phyloP scores from a whole-genome alignment of 2,113 vertebrate species.

The Rhombomys opimus region DNA sequence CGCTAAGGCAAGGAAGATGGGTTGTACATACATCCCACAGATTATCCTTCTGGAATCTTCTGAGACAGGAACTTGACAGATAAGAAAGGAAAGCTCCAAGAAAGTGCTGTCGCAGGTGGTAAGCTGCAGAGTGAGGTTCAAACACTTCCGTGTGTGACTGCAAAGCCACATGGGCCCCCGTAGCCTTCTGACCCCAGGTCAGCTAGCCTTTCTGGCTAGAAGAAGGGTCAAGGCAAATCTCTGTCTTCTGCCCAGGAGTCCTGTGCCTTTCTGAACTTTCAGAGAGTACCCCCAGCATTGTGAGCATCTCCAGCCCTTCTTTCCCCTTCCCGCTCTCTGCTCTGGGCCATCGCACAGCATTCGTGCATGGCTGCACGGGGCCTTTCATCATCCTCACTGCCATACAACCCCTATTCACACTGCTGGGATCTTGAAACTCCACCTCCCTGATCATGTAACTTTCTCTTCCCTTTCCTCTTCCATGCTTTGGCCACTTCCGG shows the following conservation, averaged over 20 bases:
- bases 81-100: slow-evolving; percentile 19
- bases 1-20: neutral
- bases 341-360: neutral
- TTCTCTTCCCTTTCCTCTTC: neutral
- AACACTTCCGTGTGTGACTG: too few species aligned
- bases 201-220: neutral
- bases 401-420: neutral
- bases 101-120: neutral
- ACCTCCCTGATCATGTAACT: neutral
- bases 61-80: slow-evolving; percentile 1
- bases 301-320: neutral
- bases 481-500: neutral
- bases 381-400: neutral
- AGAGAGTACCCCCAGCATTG: neutral
- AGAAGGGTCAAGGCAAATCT: neutral
- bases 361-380: fast-evolving
- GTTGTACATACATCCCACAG: neutral
- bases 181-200: neutral
- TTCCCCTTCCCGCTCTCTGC: neutral
- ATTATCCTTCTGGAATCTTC: neutral
- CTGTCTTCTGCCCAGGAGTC: neutral
- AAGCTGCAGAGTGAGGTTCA: neutral
- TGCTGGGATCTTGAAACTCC: neutral
- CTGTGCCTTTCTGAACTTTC: neutral
- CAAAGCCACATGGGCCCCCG: neutral